Base-by-base conservation (phyloP, 2,113 vertebrate species). In the Mesembrinibis cayennensis region DNA sequence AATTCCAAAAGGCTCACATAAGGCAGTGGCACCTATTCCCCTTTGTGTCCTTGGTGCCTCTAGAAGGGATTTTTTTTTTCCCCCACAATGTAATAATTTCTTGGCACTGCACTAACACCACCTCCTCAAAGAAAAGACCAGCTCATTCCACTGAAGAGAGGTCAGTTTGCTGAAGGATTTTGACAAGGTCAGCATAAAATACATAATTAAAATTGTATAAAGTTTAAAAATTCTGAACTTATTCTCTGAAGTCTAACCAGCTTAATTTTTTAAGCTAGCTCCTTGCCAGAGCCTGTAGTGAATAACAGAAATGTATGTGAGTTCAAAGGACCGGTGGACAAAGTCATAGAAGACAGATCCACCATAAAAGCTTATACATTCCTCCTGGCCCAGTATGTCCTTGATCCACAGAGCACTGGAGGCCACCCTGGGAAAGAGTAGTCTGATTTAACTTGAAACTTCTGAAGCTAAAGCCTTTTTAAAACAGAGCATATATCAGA, bases 271-370 rank as follows among this genome's bases (percentile, higher is more conserved):
- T 34, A 67, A 76, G 6, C 19, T 59, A 71, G 20, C 23, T 81
- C 32, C 62, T 77, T 81, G 9, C 7, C 32, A n/a, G 25, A 34
- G 14, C 13, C 36, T 55, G 17, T n/a, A 55, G 17, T 19, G 45
- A 63, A 47, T 44, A 42, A 5, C 17, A 47, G 29, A 89, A 71
- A 44, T 38, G 12, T 30, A 38, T 19, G 27, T 0, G 0, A 40
- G 15, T 77, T 77, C 16, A 55, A 49, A 86, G n/a, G 12, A 50
- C 36, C 11, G 44, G 12, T 15, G 16, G 26, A 49, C 38, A 47
- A 70, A 21, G 29, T 92, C 50, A 49, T 11, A 47, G 27, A 70
- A 66, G 19, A 44, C 3, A 50, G 77, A 44, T 45, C 32, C 15
- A 50, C 25, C 9, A 2, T 27, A 47, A 56, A 71, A 10, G 7